A percentile compares a stretch with the other conserved stretches of the same genome.
Evolutionary conservation across 2,113 vertebrate species (phyloP).

Genomic region (Muntiacus reevesi): DNA sequence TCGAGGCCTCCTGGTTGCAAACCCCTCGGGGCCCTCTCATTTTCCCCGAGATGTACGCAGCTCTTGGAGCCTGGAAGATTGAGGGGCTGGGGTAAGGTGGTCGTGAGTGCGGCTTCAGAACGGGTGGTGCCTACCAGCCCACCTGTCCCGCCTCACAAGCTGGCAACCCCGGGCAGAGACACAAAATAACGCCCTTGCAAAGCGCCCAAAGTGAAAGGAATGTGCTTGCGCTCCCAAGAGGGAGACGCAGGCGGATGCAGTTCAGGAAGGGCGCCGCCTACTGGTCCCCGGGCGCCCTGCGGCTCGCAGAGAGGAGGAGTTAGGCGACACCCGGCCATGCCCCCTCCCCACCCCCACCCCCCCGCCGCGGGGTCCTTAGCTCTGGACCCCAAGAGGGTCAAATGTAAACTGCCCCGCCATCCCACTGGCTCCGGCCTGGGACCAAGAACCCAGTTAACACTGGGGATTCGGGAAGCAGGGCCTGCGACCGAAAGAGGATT

Average conservation of each 20-base stretch:
- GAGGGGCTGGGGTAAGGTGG: not conserved
- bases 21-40: not conserved
- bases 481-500: not conserved
- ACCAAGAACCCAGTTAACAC: not conserved
- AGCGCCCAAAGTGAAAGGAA: constrained; percentile 50
- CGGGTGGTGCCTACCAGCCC: not conserved
- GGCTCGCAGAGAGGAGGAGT: not conserved
- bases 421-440: not conserved
- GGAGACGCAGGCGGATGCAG: not conserved
- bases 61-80: not conserved
- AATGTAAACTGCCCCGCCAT: not conserved
- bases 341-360: not conserved
- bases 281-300: constrained; percentile 21
- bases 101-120: not conserved
- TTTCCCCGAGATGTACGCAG: not conserved
- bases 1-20: not conserved
- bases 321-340: not conserved
- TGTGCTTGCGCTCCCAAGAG: not conserved
- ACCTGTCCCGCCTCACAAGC: not conserved
- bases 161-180: not conserved
- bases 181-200: not conserved
- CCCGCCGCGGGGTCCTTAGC: not conserved
- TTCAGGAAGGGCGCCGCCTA: constrained; percentile 70
- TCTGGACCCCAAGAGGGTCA: not conserved
- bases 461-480: not conserved